Conservation (phyloP, 2,797 vertebrate species). For the Sarcoramphus papa region DNA sequence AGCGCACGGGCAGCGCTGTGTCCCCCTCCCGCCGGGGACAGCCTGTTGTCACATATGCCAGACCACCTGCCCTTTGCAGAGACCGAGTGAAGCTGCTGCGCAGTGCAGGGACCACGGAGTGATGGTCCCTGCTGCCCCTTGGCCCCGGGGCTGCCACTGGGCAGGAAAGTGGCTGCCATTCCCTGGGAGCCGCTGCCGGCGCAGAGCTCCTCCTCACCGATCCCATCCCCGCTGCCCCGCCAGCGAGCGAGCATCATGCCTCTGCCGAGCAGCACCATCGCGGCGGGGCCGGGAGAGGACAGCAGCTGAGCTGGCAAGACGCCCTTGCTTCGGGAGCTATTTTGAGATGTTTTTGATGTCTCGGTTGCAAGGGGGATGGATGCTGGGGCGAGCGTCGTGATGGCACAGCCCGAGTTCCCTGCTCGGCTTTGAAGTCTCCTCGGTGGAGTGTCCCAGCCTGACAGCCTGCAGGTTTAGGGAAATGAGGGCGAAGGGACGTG, state of each 20-base stretch:
- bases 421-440: background rate
- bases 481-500: background rate
- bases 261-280: background rate
- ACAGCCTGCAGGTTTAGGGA: background rate
- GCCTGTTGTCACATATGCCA: constrained; percentile 9
- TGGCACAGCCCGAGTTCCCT: background rate
- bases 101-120: rapidly evolving
- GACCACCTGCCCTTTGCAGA: background rate
- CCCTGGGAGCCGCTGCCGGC: rapidly evolving
- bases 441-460: rapidly evolving
- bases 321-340: constrained; percentile 32
- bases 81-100: background rate
- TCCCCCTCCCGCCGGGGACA: background rate
- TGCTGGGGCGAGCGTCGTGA: background rate
- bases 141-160: background rate
- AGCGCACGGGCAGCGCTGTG: background rate
- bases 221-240: rapidly evolving
- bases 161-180: background rate
- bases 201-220: background rate
- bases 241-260: rapidly evolving
- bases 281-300: background rate
- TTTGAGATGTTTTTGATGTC: constrained; percentile 59
- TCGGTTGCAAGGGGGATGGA: constrained; percentile 31
- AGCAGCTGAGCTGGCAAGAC: constrained; percentile 42
- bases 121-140: background rate